Evolutionary conservation across 2,797 vertebrate species (phyloP).

Genomic region (Bradypodion pumilum): DNA sequence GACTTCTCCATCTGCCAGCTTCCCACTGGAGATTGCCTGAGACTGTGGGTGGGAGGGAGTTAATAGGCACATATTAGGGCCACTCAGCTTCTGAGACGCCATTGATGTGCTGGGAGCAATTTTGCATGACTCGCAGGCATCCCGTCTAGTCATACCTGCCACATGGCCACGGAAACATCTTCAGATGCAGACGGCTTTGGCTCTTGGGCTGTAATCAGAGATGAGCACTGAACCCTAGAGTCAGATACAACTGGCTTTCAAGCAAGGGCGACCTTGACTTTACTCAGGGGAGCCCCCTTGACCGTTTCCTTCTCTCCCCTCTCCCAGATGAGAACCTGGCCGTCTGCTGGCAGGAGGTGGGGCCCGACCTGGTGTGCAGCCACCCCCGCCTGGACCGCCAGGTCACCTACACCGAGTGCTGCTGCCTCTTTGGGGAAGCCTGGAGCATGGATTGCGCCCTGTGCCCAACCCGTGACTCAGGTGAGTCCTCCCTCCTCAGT

Average conservation of each 20-base stretch:
- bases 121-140: neutral
- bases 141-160: too few relatives aligned
- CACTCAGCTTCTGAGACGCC: neutral
- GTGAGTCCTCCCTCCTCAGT: constrained; percentile 59
- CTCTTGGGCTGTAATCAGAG: too few relatives aligned
- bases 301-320: neutral
- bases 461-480: constrained; percentile 82
- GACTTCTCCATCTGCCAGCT: neutral
- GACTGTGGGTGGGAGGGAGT: too few relatives aligned
- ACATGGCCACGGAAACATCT: too few relatives aligned
- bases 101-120: neutral
- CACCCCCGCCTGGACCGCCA: constrained; percentile 80
- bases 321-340: constrained; percentile 82
- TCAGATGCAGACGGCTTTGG: too few relatives aligned
- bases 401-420: constrained; percentile 87
- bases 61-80: neutral
- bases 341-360: constrained; percentile 88
- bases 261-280: too few relatives aligned
- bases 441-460: constrained; percentile 91
- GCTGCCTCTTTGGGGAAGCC: constrained; percentile 87
- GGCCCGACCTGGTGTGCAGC: constrained; percentile 82
- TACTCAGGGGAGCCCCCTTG: too few relatives aligned
- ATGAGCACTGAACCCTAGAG: too few relatives aligned
- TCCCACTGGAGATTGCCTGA: neutral
- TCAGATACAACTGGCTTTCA: too few relatives aligned